Evolutionary conservation across 2,888 invertebrate genomes (phyloP).

Genomic region (Cylloceria caligata): DNA sequence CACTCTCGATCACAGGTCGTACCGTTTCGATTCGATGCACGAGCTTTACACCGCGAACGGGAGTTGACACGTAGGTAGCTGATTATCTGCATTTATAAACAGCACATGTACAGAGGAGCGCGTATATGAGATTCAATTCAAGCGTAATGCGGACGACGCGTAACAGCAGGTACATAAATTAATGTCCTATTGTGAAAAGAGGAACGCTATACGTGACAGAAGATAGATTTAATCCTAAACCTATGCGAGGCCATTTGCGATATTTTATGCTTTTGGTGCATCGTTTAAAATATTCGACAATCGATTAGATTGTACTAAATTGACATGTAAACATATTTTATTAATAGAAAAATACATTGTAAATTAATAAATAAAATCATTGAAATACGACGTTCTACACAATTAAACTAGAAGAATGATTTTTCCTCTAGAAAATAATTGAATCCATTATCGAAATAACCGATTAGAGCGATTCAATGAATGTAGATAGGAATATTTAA

Average conservation of each 20-base stretch:
- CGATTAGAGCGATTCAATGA: not conserved
- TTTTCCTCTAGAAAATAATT: not conserved
- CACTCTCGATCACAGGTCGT: conserved; percentile 42
- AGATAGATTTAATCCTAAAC: conserved; percentile 15
- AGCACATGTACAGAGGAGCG: conserved; percentile 9
- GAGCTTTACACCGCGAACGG: conserved; percentile 26
- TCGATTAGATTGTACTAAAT: not conserved
- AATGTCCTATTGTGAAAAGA: conserved; percentile 67
- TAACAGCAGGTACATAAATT: conserved; percentile 69
- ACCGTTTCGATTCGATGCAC: conserved; percentile 45
- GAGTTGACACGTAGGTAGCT: conserved; percentile 43
- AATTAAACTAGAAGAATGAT: not conserved
- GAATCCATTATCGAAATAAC: not conserved
- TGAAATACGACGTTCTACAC: too few species aligned
- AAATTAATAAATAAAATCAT: too few species aligned
- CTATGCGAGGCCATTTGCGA: not conserved
- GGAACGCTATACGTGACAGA: conserved; percentile 24
- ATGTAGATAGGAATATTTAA: not conserved
- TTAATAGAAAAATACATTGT: too few species aligned
- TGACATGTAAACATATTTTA: too few species aligned
- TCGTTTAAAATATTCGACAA: not conserved
- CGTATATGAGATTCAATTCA: conserved; percentile 36
- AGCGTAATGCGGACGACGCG: conserved; percentile 47
- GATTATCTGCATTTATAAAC: conserved; percentile 49
- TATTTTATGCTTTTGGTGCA: not conserved